Percentiles rank a stretch among this genome's conserved stretches.
These are phyloP conservation scores for Cryptus viduatorius DNA, from an alignment of 2,888 invertebrate genomes.

Conservation along the genomic window DNA sequence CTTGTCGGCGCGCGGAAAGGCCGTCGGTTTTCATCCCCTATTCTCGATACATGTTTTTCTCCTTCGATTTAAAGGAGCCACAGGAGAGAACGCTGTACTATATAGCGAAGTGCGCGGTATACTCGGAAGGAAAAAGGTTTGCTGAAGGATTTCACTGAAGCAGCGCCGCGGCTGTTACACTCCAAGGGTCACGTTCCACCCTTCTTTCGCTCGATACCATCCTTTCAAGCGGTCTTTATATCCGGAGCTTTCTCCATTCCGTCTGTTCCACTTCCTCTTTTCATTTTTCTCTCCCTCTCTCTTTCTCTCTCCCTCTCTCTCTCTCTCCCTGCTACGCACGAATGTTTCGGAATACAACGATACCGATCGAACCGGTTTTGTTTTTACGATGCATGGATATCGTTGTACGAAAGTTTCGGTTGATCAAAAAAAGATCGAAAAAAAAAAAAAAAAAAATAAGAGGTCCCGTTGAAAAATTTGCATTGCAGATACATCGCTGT, in stretches of 20 bases:
- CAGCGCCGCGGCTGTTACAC: constrained; percentile 2
- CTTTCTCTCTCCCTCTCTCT: neutral
- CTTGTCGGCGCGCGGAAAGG: neutral
- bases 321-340: neutral
- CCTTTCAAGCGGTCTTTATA: neutral
- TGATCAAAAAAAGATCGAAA: neutral
- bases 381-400: neutral
- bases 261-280: neutral
- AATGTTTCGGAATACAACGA: neutral
- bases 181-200: constrained; percentile 9
- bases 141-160: constrained; percentile 3
- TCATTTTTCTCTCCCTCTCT: neutral
- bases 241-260: neutral
- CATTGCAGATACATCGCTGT: constrained; percentile 98
- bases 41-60: constrained; percentile 5
- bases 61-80: constrained; percentile 8
- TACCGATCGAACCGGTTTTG: neutral
- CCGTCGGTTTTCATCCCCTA: neutral
- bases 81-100: neutral
- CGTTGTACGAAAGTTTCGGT: neutral
- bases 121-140: neutral
- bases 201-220: neutral
- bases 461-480: constrained; percentile 69
- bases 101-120: neutral
- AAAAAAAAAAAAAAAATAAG: neutral